phyloP scores from a whole-genome alignment of 1,140 invertebrate species.

The Calosoma granatense region DNA sequence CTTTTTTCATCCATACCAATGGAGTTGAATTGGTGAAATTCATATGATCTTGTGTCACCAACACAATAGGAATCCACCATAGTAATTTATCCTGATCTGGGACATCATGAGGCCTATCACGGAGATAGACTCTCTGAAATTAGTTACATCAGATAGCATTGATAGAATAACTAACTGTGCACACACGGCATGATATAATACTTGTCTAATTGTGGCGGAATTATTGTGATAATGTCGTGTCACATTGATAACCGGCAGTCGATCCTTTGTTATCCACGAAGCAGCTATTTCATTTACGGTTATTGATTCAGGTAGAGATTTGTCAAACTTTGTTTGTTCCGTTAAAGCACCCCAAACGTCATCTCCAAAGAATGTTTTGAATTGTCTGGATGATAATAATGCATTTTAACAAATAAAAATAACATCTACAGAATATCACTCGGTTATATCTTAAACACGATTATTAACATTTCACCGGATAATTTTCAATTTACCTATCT shows the following conservation, averaged over 20 bases:
- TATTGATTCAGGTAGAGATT: constrained; percentile 43
- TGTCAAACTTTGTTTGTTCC: constrained; percentile 48
- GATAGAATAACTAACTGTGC: constrained; percentile 13
- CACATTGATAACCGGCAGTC: constrained; percentile 69
- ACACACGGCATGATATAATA: constrained; percentile 28
- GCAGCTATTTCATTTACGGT: constrained; percentile 57
- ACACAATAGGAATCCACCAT: constrained; percentile 60
- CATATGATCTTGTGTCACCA: constrained; percentile 43
- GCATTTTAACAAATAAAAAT: too few relatives aligned
- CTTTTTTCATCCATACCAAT: constrained; percentile 46
- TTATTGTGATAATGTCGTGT: constrained; percentile 54
- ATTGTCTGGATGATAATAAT: constrained; percentile 48
- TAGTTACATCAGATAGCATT: constrained; percentile 12
- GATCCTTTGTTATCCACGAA: constrained; percentile 72
- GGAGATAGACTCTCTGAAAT: constrained; percentile 52
- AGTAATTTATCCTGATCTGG: constrained; percentile 49
- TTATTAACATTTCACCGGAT: neutral
- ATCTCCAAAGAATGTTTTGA: constrained; percentile 62
- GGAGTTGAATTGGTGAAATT: constrained; percentile 44
- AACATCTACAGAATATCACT: constrained; percentile 3
- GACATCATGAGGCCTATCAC: constrained; percentile 54
- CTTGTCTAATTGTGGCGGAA: constrained; percentile 54
- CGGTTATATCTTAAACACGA: neutral
- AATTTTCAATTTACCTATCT: constrained; percentile 38
- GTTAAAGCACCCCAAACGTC: constrained; percentile 73